Evolutionary conservation across 2,888 invertebrate genomes (phyloP).

Genomic region (Pristionchus entomophagus): DNA sequence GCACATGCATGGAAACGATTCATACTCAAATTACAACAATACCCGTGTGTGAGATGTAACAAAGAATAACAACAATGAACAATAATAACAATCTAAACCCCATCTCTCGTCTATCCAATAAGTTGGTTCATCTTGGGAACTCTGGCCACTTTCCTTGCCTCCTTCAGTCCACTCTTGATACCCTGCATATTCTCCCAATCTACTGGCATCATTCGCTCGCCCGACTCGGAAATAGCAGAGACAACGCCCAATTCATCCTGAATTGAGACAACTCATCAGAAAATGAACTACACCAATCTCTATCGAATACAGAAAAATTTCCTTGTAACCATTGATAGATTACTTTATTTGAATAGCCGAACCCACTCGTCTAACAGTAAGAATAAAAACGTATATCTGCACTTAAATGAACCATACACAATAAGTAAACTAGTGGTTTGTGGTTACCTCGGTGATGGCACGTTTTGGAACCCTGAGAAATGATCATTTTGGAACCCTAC

Average conservation of each 20-base stretch:
- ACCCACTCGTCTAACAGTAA: background rate
- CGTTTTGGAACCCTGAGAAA: too few species aligned
- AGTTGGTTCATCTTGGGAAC: constrained; percentile 61
- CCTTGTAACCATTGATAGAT: background rate
- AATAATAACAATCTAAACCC: background rate
- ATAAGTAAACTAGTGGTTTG: too few species aligned
- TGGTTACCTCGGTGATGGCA: too few species aligned
- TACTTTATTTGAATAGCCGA: background rate
- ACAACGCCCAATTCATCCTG: constrained; percentile 54
- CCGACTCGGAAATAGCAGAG: constrained; percentile 57
- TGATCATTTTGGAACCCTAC: too few species aligned
- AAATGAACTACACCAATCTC: too few species aligned
- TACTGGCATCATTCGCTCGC: constrained; percentile 85
- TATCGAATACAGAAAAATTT: too few species aligned
- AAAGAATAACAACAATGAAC: constrained; percentile 12
- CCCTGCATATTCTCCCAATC: constrained; percentile 98
- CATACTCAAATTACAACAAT: background rate
- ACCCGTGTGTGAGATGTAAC: constrained; percentile 24
- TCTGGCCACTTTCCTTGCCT: constrained; percentile 90
- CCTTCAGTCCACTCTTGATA: constrained; percentile 88
- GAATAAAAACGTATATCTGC: background rate
- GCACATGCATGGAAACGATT: background rate
- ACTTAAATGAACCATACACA: too few species aligned
- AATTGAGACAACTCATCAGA: background rate
- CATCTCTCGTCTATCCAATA: constrained; percentile 55